A percentile compares a stretch with the other conserved stretches of the same genome.
These are phyloP conservation scores for Aspidiotus destructor DNA, from an alignment of 2,888 invertebrate genomes.

Conservation along the genomic window DNA sequence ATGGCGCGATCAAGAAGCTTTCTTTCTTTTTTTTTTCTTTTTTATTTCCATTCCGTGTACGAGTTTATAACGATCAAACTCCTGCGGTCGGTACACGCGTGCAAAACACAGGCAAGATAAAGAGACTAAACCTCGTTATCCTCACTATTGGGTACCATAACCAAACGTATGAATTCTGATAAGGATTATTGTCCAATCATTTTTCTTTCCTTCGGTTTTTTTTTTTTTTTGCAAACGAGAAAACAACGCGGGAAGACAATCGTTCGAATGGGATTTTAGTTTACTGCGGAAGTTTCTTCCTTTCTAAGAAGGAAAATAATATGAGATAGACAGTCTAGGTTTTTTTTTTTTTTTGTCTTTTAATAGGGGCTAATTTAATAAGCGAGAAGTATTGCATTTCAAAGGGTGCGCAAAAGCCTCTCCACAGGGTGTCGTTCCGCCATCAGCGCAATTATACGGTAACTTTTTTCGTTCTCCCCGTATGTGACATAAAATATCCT, in stretches of 20 bases:
- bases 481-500: too few species aligned
- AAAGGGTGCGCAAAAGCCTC: too few species aligned
- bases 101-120: neutral
- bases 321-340: too few species aligned
- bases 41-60: neutral
- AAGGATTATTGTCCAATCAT: slow-evolving; percentile 4
- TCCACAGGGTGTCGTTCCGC: too few species aligned
- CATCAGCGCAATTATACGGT: too few species aligned
- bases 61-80: neutral
- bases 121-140: slow-evolving; percentile 2
- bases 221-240: neutral
- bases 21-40: neutral
- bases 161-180: slow-evolving; percentile 2
- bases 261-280: neutral
- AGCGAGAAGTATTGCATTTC: too few species aligned
- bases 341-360: too few species aligned
- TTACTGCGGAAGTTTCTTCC: too few species aligned
- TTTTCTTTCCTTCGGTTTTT: neutral
- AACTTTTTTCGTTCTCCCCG: too few species aligned
- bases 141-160: slow-evolving; percentile 2
- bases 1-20: slow-evolving; percentile 1
- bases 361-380: too few species aligned
- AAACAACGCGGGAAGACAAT: neutral
- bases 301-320: too few species aligned
- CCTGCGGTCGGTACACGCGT: too few species aligned